Conservation (phyloP, 2,797 vertebrate species). For the Vultur gryphus region DNA sequence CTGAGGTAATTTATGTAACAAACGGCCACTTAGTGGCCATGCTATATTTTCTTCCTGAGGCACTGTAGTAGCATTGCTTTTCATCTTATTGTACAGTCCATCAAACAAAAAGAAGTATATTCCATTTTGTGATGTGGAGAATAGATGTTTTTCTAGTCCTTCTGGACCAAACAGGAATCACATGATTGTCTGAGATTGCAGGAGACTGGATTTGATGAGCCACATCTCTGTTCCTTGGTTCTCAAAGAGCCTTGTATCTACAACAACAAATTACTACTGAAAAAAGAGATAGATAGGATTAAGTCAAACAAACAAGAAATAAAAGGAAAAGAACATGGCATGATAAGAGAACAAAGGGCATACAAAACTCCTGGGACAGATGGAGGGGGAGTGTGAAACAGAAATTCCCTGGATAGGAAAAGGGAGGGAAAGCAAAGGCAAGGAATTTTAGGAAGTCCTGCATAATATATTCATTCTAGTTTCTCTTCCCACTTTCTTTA, state of each 20-base stretch:
- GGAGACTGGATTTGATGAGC: neutral
- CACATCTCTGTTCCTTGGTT: neutral
- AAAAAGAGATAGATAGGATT: neutral
- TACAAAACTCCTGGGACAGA: neutral
- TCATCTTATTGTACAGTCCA: neutral
- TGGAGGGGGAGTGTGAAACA: fast-evolving
- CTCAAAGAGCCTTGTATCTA: neutral
- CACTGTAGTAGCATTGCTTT: neutral
- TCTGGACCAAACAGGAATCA: neutral
- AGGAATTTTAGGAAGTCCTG: neutral
- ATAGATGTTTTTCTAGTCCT: neutral
- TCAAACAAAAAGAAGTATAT: neutral
- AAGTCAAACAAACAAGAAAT: neutral
- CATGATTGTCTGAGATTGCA: neutral
- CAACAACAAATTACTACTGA: neutral
- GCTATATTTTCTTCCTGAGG: neutral
- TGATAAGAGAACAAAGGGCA: neutral
- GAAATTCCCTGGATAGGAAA: neutral
- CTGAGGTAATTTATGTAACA: neutral
- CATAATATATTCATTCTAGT: neutral
- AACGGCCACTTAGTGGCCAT: neutral
- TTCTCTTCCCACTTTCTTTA: neutral
- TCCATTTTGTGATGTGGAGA: neutral
- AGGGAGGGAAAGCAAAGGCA: neutral
- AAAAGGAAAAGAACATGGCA: neutral